Percentiles rank a stretch among this genome's conserved stretches.
phyloP scores from a whole-genome alignment of 2,113 vertebrate genomes.

The Limanda limanda region DNA sequence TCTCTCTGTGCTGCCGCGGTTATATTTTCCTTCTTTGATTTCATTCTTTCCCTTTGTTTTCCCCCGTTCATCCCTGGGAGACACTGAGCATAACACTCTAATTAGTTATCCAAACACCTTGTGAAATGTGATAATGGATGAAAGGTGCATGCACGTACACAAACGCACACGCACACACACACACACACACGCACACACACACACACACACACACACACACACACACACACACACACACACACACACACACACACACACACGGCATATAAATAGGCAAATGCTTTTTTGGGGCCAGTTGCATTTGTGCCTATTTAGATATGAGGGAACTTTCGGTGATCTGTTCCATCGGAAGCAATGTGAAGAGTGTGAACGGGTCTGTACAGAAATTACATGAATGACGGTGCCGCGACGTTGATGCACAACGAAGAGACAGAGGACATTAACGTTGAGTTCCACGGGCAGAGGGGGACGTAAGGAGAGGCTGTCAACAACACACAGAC shows the following conservation, averaged over 20 bases:
- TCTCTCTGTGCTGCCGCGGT: constrained; percentile 26
- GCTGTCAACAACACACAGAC: not conserved
- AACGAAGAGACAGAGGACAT: not conserved
- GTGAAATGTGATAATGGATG: constrained; percentile 77
- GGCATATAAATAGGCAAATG: constrained; percentile 25
- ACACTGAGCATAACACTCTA: constrained; percentile 65
- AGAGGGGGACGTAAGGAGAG: not conserved
- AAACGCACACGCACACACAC: not conserved
- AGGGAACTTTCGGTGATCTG: not conserved
- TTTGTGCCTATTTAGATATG: constrained; percentile 32
- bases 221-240: not conserved
- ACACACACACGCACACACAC: not conserved
- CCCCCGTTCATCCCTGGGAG: constrained; percentile 52
- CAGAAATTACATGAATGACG: not conserved
- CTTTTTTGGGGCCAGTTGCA: constrained; percentile 64
- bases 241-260: not conserved
- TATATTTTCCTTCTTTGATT: constrained; percentile 55
- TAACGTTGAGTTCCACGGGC: constrained; percentile 8
- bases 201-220: not conserved
- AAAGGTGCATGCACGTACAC: constrained; percentile 13
- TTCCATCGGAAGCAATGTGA: not conserved
- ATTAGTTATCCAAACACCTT: constrained; percentile 79
- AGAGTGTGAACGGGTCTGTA: not conserved
- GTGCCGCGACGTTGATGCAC: not conserved
- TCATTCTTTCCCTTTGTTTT: constrained; percentile 57